Conservation (phyloP, 2,888 invertebrate species). For the Cantharis lateralis region DNA sequence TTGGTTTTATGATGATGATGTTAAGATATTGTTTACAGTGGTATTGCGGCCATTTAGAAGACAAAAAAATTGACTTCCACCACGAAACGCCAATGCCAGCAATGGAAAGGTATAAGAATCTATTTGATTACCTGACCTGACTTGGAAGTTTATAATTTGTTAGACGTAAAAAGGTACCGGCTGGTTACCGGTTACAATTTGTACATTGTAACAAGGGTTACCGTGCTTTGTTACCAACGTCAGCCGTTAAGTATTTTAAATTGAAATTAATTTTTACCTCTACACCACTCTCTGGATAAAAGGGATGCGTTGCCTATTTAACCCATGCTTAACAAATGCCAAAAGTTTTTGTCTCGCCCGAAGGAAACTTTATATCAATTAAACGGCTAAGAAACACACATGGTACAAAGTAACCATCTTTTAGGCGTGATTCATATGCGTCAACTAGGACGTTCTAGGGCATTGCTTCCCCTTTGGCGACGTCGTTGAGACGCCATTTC, state of each 20-base stretch:
- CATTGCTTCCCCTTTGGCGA: constrained; percentile 30
- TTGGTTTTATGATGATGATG: constrained; percentile 15
- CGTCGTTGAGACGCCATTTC: constrained; percentile 35
- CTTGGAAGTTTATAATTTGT: constrained; percentile 6
- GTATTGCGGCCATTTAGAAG: neutral
- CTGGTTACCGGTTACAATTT: constrained; percentile 14
- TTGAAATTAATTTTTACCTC: neutral
- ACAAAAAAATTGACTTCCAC: neutral
- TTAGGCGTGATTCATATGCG: constrained; percentile 33
- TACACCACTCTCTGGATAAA: neutral
- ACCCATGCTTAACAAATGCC: neutral
- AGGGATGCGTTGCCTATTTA: neutral
- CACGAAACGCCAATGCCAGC: neutral
- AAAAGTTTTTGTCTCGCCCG: neutral
- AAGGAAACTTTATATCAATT: constrained; percentile 1
- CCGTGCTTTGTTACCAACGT: neutral
- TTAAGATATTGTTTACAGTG: constrained; percentile 1
- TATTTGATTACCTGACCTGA: neutral
- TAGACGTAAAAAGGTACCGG: neutral
- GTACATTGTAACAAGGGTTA: constrained; percentile 6
- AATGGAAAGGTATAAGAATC: neutral
- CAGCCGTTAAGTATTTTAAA: constrained; percentile 10
- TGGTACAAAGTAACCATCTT: constrained; percentile 33
- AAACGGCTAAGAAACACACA: constrained; percentile 21
- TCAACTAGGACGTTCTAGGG: constrained; percentile 32